These are phyloP conservation scores for Heliconius himera DNA, from an alignment of 1,140 invertebrate genomes.

Conservation along the genomic window DNA sequence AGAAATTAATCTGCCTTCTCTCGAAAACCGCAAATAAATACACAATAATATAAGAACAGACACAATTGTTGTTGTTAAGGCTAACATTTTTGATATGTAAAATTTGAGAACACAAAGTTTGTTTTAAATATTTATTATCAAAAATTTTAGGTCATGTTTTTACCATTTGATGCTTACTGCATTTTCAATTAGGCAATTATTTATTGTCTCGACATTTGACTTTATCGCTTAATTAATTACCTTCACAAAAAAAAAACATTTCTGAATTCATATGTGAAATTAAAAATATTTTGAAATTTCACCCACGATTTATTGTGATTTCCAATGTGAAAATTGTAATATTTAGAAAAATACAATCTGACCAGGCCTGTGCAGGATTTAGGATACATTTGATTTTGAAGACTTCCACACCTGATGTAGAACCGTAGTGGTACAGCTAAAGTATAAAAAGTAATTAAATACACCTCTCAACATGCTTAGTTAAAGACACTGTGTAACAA, in stretches of 20 bases:
- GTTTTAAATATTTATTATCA: not conserved
- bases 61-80: not conserved
- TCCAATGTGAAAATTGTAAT: too few relatives aligned
- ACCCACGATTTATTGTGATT: too few relatives aligned
- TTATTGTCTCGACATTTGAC: not conserved
- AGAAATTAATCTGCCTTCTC: conserved; percentile 20
- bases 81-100: conserved; percentile 13
- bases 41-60: conserved; percentile 21
- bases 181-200: not conserved
- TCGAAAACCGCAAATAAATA: conserved; percentile 24
- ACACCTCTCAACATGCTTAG: too few relatives aligned
- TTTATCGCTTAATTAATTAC: not conserved
- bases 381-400: too few relatives aligned
- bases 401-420: too few relatives aligned
- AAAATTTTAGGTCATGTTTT: not conserved
- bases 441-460: too few relatives aligned
- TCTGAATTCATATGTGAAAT: not conserved
- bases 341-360: too few relatives aligned
- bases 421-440: too few relatives aligned
- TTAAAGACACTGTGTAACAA: too few relatives aligned
- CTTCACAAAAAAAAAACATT: not conserved
- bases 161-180: not conserved
- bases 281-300: too few relatives aligned
- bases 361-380: too few relatives aligned
- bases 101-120: not conserved